A percentile compares a stretch with the other conserved stretches of the same genome.
Evolutionary conservation across 2,888 invertebrate genomes (phyloP).

Genomic region (Caenorhabditis sp.): DNA sequence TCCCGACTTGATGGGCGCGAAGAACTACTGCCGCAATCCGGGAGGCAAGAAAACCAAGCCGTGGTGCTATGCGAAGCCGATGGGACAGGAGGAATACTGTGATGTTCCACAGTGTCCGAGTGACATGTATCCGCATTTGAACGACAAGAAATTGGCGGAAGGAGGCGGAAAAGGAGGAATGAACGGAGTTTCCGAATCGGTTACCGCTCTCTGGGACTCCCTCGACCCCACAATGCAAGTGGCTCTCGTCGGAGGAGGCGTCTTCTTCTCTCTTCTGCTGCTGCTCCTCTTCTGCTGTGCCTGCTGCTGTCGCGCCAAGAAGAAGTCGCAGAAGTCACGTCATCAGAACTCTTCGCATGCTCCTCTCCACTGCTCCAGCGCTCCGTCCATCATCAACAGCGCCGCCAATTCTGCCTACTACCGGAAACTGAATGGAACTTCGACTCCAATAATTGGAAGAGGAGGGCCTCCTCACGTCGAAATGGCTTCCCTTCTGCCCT

Average conservation of each 20-base stretch:
- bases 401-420: slow-evolving; percentile 77
- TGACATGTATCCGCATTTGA: slow-evolving; percentile 64
- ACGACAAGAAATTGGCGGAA: slow-evolving; percentile 14
- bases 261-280: slow-evolving; percentile 69
- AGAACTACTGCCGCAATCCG: slow-evolving; percentile 89
- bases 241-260: slow-evolving; percentile 69
- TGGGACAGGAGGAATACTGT: slow-evolving; percentile 87
- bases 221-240: slow-evolving; percentile 72
- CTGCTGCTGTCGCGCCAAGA: slow-evolving; percentile 74
- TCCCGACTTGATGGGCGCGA: slow-evolving; percentile 88
- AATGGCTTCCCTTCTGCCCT: slow-evolving; percentile 79
- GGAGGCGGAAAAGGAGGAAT: slow-evolving; percentile 22
- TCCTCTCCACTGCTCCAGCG: slow-evolving; percentile 44
- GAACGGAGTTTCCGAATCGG: slow-evolving; percentile 48
- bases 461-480: slow-evolving; percentile 78
- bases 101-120: slow-evolving; percentile 82
- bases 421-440: slow-evolving; percentile 88
- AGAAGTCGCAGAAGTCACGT: slow-evolving; percentile 55
- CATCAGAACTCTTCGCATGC: slow-evolving; percentile 18
- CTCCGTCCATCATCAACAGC: slow-evolving; percentile 61
- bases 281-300: slow-evolving; percentile 73
- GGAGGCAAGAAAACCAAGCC: slow-evolving; percentile 82
- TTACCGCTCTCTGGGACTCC: slow-evolving; percentile 69
- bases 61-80: slow-evolving; percentile 65
- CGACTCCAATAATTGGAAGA: slow-evolving; percentile 68